Evolutionary conservation across 2,888 invertebrate genomes (phyloP), one percentile per base, ranked within the genome.

Genomic region (Eucriotettix oculatus): DNA sequence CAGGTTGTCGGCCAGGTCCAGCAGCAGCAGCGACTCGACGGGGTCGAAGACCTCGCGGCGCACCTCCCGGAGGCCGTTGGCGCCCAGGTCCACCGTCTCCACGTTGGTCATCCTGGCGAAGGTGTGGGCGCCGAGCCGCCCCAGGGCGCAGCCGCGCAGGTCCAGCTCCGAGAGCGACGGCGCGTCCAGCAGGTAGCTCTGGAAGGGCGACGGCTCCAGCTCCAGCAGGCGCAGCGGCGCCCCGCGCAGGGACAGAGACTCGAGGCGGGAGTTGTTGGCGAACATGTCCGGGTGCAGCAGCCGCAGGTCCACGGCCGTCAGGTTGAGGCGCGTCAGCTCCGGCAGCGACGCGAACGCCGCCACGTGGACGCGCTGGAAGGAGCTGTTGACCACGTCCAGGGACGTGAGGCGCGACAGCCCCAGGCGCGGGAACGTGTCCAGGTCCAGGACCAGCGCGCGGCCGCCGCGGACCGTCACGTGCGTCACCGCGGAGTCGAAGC

Each of bases 251-350:
- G 84, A 84, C 16, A 89, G 71, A 57, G 84, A 75, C 59, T 81
- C 78, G 56, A 87, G 74, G 66, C 82, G 82, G 60, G 78, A 80
- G 68, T 85, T 85, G 63, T 76, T 78, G 42, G 79, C 79, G 71
- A 89, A 88, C 1, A 85, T 83, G 66, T 86, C 82, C 0, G 84
- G 82, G 66, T 86, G 81, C 57, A 89, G 75, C 60, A 77, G 76
- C 61, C 80, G 79, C 40, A 89, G 76, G 60, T 79, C 82, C 62
- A 84, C 84, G 68, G 84, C 82, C 2, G 84, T 81, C 61, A 90
- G 75, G 67, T 85, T 82, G 0, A 89, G 79, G 17, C 83, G 78
- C 66, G 83, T 84, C 42, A 90, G 74, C 64, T 83, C 80, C 17
- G 79, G 75, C 58, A 87, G 75, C 9, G 81, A 83, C 63, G 80